Conservation (phyloP, 2,113 vertebrate species). For the Pterocles burchelli region DNA sequence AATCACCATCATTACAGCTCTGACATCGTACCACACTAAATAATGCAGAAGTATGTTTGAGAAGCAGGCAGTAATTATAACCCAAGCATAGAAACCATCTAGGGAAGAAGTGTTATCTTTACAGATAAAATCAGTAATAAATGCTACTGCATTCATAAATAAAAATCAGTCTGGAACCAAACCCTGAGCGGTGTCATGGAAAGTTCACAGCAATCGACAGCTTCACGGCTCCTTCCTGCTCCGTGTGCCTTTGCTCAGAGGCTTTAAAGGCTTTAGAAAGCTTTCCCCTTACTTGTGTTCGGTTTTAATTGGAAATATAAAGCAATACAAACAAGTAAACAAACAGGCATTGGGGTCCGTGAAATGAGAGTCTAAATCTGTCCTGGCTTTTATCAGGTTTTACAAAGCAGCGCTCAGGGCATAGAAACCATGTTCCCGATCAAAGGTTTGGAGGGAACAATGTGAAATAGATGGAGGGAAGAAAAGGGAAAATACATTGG, state of each 20-base stretch:
- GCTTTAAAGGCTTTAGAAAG: conserved; percentile 36
- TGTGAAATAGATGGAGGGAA: neutral
- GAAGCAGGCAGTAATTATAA: conserved; percentile 18
- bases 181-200: conserved; percentile 31
- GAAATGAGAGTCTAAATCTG: neutral
- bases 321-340: conserved; percentile 9
- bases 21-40: neutral
- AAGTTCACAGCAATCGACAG: conserved; percentile 53
- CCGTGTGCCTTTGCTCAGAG: neutral
- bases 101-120: conserved; percentile 51
- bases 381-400: neutral
- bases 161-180: conserved; percentile 57
- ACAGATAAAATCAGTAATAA: conserved; percentile 70
- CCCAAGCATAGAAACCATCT: neutral
- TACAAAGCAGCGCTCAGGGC: neutral
- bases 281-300: neutral
- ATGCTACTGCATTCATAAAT: conserved; percentile 60
- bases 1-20: neutral
- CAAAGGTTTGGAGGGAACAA: neutral
- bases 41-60: neutral
- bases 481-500: neutral
- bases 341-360: neutral
- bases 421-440: neutral
- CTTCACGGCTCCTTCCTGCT: conserved; percentile 25
- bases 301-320: conserved; percentile 33